These are phyloP conservation scores for Cavia aperea DNA, from an alignment of 2,113 vertebrate genomes.

Conservation along the genomic window DNA sequence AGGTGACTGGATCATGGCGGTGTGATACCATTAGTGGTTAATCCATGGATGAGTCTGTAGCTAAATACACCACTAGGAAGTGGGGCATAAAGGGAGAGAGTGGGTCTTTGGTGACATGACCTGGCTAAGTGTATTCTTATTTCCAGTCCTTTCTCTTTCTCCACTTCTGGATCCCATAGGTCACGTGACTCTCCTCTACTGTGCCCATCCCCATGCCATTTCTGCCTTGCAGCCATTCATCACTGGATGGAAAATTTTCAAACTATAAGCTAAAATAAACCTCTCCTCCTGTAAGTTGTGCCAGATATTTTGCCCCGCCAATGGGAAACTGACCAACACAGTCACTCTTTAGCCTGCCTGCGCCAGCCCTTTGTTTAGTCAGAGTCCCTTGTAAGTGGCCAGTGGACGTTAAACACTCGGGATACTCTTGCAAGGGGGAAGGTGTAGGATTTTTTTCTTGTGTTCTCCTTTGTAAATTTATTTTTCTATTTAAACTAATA, in stretches of 20 bases:
- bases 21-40: no score
- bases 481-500: neutral
- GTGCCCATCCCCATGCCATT: neutral
- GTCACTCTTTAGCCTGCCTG: neutral
- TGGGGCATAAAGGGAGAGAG: neutral
- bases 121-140: neutral
- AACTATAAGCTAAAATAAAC: neutral
- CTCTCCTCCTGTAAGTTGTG: neutral
- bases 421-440: neutral
- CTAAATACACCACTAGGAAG: neutral
- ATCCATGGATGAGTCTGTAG: neutral
- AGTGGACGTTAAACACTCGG: neutral
- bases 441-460: neutral
- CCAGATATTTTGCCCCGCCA: neutral
- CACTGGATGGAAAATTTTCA: neutral
- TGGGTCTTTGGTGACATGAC: neutral
- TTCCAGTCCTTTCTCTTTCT: neutral
- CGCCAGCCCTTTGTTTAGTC: neutral
- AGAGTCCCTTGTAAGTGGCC: neutral
- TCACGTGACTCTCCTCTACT: neutral
- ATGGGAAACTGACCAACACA: neutral
- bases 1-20: neutral
- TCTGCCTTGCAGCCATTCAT: neutral
- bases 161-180: neutral
- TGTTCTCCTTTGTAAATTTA: neutral